phyloP scores from a whole-genome alignment of 2,797 vertebrate species.

The Sphenodon punctatus region DNA sequence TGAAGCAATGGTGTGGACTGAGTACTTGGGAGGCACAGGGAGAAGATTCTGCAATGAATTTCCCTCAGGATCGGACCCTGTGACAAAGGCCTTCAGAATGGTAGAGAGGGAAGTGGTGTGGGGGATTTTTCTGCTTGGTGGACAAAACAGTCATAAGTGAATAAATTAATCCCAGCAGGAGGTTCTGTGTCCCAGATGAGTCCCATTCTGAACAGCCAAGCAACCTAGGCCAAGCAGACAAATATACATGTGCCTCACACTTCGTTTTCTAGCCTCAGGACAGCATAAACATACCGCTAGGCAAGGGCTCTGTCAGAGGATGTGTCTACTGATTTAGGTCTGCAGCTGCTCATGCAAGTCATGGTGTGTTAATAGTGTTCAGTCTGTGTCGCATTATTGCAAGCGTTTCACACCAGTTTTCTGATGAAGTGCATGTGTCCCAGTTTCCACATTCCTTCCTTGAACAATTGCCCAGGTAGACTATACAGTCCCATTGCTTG shows the following conservation, averaged over 20 bases:
- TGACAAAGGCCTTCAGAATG: no score
- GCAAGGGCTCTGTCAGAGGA: not conserved
- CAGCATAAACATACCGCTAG: not conserved
- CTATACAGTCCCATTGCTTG: accelerated
- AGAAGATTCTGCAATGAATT: no score
- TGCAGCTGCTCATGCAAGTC: not conserved
- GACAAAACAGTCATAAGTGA: constrained; percentile 20
- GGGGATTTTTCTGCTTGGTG: not conserved
- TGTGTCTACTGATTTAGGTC: constrained; percentile 8
- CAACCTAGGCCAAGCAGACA: not conserved
- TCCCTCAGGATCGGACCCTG: no score
- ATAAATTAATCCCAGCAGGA: constrained; percentile 4
- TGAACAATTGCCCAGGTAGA: not conserved
- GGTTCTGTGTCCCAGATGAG: not conserved
- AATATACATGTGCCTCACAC: not conserved
- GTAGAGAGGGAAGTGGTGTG: not conserved
- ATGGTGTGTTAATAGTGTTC: not conserved
- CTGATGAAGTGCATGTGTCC: not conserved
- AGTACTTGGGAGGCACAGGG: no score
- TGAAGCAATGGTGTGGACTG: no score
- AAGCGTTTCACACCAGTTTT: not conserved
- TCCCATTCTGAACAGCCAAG: not conserved
- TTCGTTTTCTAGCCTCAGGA: not conserved
- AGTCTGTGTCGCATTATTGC: not conserved
- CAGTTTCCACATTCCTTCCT: not conserved